Conservation (phyloP, 2,888 invertebrate genomes). For the Xylota sylvarum region DNA sequence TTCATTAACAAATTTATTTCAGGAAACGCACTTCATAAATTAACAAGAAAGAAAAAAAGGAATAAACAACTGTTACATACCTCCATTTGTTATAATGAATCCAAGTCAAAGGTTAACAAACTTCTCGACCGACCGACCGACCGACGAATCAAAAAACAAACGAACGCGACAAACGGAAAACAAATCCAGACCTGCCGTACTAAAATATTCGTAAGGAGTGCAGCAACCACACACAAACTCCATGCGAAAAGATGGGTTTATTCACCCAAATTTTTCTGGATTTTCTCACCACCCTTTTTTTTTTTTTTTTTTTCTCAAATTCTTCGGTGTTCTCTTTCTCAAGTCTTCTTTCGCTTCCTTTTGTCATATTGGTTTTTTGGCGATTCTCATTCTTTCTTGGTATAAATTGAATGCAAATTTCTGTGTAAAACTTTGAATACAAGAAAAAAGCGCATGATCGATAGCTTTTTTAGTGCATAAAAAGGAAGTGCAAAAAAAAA, state of each 20-base stretch:
- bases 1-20: too few relatives aligned
- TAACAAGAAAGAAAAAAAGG: slow-evolving; percentile 6
- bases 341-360: slow-evolving; percentile 29
- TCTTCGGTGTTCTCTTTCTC: neutral
- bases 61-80: slow-evolving; percentile 61
- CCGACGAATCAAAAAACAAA: slow-evolving; percentile 34
- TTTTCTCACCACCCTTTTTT: slow-evolving; percentile 58
- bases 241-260: slow-evolving; percentile 68
- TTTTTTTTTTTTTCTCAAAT: slow-evolving; percentile 1
- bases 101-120: slow-evolving; percentile 77
- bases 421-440: slow-evolving; percentile 38
- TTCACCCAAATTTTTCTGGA: slow-evolving; percentile 74
- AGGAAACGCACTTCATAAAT: neutral
- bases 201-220: slow-evolving; percentile 74
- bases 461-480: slow-evolving; percentile 67
- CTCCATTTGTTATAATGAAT: slow-evolving; percentile 65
- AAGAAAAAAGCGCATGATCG: slow-evolving; percentile 70
- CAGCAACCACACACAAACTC: slow-evolving; percentile 57
- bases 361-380: slow-evolving; percentile 24
- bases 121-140: slow-evolving; percentile 63
- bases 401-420: slow-evolving; percentile 36
- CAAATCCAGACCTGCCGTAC: slow-evolving; percentile 77
- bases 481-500: slow-evolving; percentile 52
- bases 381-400: slow-evolving; percentile 6
- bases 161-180: slow-evolving; percentile 67